phyloP scores from a whole-genome alignment of 2,888 invertebrate genomes.

The Linyphia triangularis region DNA sequence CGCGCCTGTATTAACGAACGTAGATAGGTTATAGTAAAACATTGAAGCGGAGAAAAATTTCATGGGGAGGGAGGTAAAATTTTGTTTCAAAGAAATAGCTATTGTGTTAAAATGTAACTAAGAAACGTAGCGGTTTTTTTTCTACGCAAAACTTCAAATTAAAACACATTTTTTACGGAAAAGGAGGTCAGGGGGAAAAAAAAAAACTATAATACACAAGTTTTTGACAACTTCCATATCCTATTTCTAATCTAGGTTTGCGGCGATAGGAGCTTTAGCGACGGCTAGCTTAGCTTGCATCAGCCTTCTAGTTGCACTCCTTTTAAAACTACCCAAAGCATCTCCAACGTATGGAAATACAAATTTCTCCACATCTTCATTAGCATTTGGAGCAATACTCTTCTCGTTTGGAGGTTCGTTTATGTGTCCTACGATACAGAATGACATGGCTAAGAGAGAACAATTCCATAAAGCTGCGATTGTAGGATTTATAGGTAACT shows the following conservation, averaged over 20 bases:
- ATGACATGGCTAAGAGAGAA: slow-evolving; percentile 90
- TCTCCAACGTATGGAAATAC: slow-evolving; percentile 78
- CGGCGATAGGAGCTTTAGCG: slow-evolving; percentile 84
- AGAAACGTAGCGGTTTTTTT: too few relatives aligned
- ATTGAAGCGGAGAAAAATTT: too few relatives aligned
- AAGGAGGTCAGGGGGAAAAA: too few relatives aligned
- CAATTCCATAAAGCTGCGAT: slow-evolving; percentile 87
- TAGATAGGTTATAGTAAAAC: too few relatives aligned
- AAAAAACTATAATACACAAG: too few relatives aligned
- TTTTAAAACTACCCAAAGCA: slow-evolving; percentile 81
- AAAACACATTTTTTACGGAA: too few relatives aligned
- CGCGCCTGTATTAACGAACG: too few relatives aligned
- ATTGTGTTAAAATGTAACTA: too few relatives aligned
- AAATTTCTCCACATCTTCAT: slow-evolving; percentile 84
- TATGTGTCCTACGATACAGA: slow-evolving; percentile 91
- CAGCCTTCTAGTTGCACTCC: slow-evolving; percentile 84
- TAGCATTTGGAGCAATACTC: slow-evolving; percentile 86
- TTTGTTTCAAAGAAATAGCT: too few relatives aligned
- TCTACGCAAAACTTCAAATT: too few relatives aligned
- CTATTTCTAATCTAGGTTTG: slow-evolving; percentile 81
- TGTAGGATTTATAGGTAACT: slow-evolving; percentile 85
- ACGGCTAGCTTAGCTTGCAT: slow-evolving; percentile 84
- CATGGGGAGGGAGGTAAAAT: too few relatives aligned
- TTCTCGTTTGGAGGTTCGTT: slow-evolving; percentile 88
- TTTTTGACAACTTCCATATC: too few relatives aligned